Percentiles rank a stretch among this genome's conserved stretches.
phyloP scores from a whole-genome alignment of 1,140 invertebrate genomes.

The Drosophila ironensis region DNA sequence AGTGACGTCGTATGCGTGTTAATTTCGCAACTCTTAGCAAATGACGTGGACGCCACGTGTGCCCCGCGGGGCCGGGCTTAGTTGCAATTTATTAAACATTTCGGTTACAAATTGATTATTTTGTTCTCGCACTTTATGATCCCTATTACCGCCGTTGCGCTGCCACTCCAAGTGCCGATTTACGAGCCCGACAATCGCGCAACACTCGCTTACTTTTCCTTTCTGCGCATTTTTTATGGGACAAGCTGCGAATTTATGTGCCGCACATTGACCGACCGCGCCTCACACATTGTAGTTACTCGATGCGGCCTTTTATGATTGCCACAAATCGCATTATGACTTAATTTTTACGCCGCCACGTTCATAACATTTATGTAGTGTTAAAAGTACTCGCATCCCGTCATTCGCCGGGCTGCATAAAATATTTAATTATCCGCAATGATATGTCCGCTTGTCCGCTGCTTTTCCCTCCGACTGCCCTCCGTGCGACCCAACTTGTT shows the following conservation, averaged over 20 bases:
- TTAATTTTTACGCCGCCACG: slow-evolving; percentile 66
- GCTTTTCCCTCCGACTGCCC: too few species aligned
- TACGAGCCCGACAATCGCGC: slow-evolving; percentile 54
- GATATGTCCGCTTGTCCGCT: slow-evolving; percentile 22
- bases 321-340: slow-evolving; percentile 69
- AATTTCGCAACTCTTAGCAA: slow-evolving; percentile 59
- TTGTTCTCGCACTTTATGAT: slow-evolving; percentile 67
- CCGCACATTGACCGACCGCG: background rate
- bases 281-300: slow-evolving; percentile 47
- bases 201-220: background rate
- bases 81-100: slow-evolving; percentile 74
- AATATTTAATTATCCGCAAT: slow-evolving; percentile 58
- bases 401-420: slow-evolving; percentile 28
- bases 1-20: slow-evolving; percentile 72
- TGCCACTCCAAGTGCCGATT: slow-evolving; percentile 47
- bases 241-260: slow-evolving; percentile 19
- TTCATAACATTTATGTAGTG: slow-evolving; percentile 71
- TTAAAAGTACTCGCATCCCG: slow-evolving; percentile 41
- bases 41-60: slow-evolving; percentile 65
- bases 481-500: slow-evolving; percentile 22
- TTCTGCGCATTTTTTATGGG: slow-evolving; percentile 50
- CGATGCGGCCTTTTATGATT: slow-evolving; percentile 32
- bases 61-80: slow-evolving; percentile 36
- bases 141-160: slow-evolving; percentile 8
- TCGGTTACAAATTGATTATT: slow-evolving; percentile 70